Percentiles rank a stretch among this genome's conserved stretches.
phyloP scores from a whole-genome alignment of 2,113 vertebrate genomes.

The Triplophysa tibetana region DNA sequence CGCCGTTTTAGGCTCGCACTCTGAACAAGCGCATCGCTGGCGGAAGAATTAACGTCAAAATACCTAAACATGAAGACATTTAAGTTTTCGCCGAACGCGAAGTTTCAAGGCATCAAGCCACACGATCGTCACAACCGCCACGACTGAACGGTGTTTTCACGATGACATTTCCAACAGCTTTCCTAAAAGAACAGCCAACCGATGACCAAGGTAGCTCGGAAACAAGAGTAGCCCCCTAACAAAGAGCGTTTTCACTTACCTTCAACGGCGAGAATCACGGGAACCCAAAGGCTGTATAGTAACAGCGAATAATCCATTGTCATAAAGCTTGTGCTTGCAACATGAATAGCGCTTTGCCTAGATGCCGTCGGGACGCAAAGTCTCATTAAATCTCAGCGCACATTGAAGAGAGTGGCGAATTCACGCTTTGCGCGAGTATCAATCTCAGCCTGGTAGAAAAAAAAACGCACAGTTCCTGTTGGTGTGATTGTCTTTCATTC shows the following conservation, averaged over 20 bases:
- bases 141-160: background rate
- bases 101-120: conserved; percentile 14
- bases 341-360: conserved; percentile 71
- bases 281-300: conserved; percentile 76
- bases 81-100: conserved; percentile 12
- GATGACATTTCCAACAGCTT: background rate
- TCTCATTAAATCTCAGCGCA: conserved; percentile 39
- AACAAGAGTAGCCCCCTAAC: conserved; percentile 13
- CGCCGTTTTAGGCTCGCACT: background rate
- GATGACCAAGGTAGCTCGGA: background rate
- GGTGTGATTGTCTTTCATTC: conserved; percentile 15
- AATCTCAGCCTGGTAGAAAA: background rate
- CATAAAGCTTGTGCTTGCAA: conserved; percentile 72
- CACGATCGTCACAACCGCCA: background rate
- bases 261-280: conserved; percentile 76
- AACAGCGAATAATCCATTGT: conserved; percentile 82
- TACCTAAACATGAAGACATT: background rate
- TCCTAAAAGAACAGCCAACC: background rate
- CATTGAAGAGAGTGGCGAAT: background rate
- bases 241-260: conserved; percentile 63
- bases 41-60: background rate
- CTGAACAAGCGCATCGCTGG: background rate
- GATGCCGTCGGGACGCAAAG: conserved; percentile 59
- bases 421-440: conserved; percentile 24
- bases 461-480: background rate